phyloP scores from a whole-genome alignment of 2,797 vertebrate genomes.

The Nasua narica region DNA sequence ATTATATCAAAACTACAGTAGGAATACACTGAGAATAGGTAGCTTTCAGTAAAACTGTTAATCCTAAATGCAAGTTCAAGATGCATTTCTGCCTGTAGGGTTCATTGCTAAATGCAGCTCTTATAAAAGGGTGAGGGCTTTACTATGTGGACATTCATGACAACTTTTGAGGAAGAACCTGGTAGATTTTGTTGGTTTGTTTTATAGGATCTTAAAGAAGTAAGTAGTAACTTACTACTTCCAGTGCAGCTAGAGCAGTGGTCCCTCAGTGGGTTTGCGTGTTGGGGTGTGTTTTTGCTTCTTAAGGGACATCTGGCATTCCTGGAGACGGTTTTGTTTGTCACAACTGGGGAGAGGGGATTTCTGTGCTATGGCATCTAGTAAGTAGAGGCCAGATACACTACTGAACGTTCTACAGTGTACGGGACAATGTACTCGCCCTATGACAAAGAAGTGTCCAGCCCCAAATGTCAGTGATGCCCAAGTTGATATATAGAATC shows the following conservation, averaged over 20 bases:
- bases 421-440: not conserved
- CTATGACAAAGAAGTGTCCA: not conserved
- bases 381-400: not conserved
- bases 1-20: not conserved
- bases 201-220: not conserved
- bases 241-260: not conserved
- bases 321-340: not conserved
- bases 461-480: not conserved
- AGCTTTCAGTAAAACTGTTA: not conserved
- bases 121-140: not conserved
- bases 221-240: not conserved
- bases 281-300: not conserved
- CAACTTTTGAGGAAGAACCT: not conserved
- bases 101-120: not conserved
- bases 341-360: not conserved
- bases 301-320: not conserved
- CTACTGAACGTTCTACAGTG: accelerated
- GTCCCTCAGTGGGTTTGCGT: not conserved
- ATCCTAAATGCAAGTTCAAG: not conserved
- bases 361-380: not conserved
- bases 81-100: not conserved
- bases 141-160: not conserved
- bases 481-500: not conserved
- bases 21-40: not conserved
- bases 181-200: not conserved